Evolutionary conservation across 1,140 invertebrate genomes (phyloP), one percentile per base, ranked within the genome.

Genomic region (Camponotus floridanus): DNA sequence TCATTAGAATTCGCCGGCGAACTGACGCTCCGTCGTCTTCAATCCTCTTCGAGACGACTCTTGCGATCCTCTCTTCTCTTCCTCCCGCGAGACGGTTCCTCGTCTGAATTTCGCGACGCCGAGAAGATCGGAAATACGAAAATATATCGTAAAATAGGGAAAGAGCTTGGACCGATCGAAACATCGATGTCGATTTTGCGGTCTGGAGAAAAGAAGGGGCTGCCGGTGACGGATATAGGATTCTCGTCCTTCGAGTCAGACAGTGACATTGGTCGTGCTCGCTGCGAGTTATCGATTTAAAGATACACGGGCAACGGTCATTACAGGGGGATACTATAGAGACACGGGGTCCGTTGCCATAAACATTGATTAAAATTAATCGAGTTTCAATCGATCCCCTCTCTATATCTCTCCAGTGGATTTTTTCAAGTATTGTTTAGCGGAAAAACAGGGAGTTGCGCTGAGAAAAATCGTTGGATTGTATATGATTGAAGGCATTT

Each of bases 1-100:
- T 90, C 87, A 89, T 92, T 90, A 90, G 85, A 90, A 88, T 87
- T 89, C 76, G 87, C 62, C 84, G 61, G 84, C 3, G 48, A 51
- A 18, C 79, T 88, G 88, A 88, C 65, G 51, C 45, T 74, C 31
- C 36, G 36, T 62, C 76, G 42, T 33, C 18, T 8, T 51, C 18
- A 9, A 6, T 51, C 48, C 18, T 4, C 48, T 51, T 18, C 48
- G 48, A 18, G 48, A 51, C 15, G 48, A 51, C 6, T 15, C 26
- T 26, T 74, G 57, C 57, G n/a, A n/a, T n/a, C n/a, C n/a, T n/a
- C 62, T 9, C 42, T 18, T 15, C 4, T 51, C 48, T 15, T 26
- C 51, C 2, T n/a, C 31, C 8, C 42, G 5, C 57, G 21, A 5
- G 36, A 21, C 36, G 39, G 55, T 33, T 65, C 18, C 55, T 76